Percentiles rank a stretch among this genome's conserved stretches.
Conservation (phyloP, 2,888 invertebrate genomes). For the Drosophila mettleri region DNA sequence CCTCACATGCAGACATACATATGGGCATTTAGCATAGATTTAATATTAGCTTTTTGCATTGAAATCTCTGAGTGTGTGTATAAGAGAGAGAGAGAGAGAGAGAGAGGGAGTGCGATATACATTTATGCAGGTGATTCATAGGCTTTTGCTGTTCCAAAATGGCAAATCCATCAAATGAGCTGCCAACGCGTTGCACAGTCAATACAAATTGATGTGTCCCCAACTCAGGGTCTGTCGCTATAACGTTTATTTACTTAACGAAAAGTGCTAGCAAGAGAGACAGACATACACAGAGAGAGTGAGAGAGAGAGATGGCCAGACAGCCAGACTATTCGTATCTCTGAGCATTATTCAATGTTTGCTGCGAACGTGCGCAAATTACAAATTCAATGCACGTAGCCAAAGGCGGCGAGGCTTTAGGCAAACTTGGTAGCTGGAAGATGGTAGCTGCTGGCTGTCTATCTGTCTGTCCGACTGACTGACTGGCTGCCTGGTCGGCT, state of each 20-base stretch:
- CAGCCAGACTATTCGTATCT: slow-evolving; percentile 61
- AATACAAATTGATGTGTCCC: slow-evolving; percentile 70
- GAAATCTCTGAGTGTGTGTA: slow-evolving; percentile 37
- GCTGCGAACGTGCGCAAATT: slow-evolving; percentile 80
- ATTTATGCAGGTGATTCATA: slow-evolving; percentile 71
- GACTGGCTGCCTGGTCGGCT: slow-evolving; percentile 15
- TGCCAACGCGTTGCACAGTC: slow-evolving; percentile 71
- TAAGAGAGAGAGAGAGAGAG: slow-evolving; percentile 12
- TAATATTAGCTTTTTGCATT: slow-evolving; percentile 50
- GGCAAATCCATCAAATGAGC: slow-evolving; percentile 79
- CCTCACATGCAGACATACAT: slow-evolving; percentile 29
- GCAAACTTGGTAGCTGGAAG: slow-evolving; percentile 10
- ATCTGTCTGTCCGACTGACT: slow-evolving; percentile 15
- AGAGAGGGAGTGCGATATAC: slow-evolving; percentile 33
- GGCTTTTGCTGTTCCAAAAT: slow-evolving; percentile 34
- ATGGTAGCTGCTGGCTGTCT: slow-evolving; percentile 18
- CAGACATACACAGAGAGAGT: not conserved
- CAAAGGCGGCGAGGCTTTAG: slow-evolving; percentile 55
- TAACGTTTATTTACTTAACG: slow-evolving; percentile 71
- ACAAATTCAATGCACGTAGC: slow-evolving; percentile 80
- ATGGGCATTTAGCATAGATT: slow-evolving; percentile 63
- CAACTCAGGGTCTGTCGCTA: slow-evolving; percentile 35
- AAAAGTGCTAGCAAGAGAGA: slow-evolving; percentile 56
- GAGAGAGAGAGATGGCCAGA: not conserved
- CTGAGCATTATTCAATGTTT: slow-evolving; percentile 80